Evolutionary conservation across 2,888 invertebrate species (phyloP).

Genomic region (Dynastes hyllus): DNA sequence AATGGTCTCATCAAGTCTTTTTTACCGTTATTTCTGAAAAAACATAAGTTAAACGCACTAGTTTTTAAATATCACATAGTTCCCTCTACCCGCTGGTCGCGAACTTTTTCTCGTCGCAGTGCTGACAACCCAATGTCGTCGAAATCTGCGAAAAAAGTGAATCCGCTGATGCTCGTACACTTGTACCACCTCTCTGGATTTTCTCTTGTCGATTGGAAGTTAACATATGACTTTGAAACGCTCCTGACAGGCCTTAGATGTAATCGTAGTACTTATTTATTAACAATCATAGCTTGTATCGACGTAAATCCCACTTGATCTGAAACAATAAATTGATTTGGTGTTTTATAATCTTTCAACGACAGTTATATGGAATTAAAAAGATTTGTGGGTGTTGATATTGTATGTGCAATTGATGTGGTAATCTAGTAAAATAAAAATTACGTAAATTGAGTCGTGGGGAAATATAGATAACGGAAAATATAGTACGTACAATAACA

Average conservation of each 20-base stretch:
- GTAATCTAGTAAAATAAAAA: too few species aligned
- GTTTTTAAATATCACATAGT: constrained; percentile 8
- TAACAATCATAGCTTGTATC: background rate
- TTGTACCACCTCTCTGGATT: background rate
- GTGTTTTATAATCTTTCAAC: background rate
- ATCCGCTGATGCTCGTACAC: background rate
- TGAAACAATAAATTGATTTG: constrained; percentile 24
- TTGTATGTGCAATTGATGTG: too few species aligned
- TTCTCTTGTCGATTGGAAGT: background rate
- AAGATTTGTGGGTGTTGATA: constrained; percentile 7
- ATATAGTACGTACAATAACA: too few species aligned
- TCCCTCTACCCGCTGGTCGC: background rate
- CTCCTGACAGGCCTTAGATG: background rate
- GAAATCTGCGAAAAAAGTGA: background rate
- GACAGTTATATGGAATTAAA: constrained; percentile 22
- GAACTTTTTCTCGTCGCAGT: background rate
- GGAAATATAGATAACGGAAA: too few species aligned
- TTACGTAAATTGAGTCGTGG: too few species aligned
- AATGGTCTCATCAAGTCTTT: too few species aligned
- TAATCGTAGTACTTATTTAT: background rate
- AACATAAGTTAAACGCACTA: background rate
- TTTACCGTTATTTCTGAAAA: too few species aligned
- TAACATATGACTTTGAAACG: constrained; percentile 3
- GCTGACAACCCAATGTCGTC: background rate
- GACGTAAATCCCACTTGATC: constrained; percentile 9